Percentiles rank a stretch among this genome's conserved stretches.
Evolutionary conservation across 2,888 invertebrate genomes (phyloP).

Genomic region (Trichopria drosophilae): DNA sequence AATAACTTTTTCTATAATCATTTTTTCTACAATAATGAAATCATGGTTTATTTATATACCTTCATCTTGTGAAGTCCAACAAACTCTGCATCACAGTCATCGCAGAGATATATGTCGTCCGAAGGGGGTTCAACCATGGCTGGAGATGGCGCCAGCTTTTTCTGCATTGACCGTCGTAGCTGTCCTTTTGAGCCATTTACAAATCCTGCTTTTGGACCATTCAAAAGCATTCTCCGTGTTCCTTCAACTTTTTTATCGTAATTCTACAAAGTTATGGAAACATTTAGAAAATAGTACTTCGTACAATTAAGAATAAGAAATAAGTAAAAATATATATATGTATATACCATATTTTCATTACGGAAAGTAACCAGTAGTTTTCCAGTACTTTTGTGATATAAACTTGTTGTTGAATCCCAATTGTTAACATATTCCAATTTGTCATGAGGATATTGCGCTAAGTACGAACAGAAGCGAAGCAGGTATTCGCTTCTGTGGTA

Average conservation of each 20-base stretch:
- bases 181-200: slow-evolving; percentile 43
- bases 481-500: slow-evolving; percentile 74
- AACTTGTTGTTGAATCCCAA: slow-evolving; percentile 73
- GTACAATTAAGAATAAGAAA: neutral
- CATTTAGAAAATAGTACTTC: slow-evolving; percentile 4
- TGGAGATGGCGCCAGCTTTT: slow-evolving; percentile 56
- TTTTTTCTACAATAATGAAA: neutral
- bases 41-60: slow-evolving; percentile 50
- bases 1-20: neutral
- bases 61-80: slow-evolving; percentile 63
- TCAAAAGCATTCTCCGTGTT: slow-evolving; percentile 58
- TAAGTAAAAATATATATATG: neutral
- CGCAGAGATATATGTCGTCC: slow-evolving; percentile 74
- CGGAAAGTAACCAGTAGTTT: slow-evolving; percentile 74
- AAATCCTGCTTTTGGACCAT: slow-evolving; percentile 37
- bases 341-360: slow-evolving; percentile 70
- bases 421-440: slow-evolving; percentile 72
- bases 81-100: slow-evolving; percentile 75
- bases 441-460: slow-evolving; percentile 68
- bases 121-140: slow-evolving; percentile 63
- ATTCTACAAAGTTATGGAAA: slow-evolving; percentile 43
- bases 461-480: slow-evolving; percentile 70
- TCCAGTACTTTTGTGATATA: slow-evolving; percentile 68
- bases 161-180: slow-evolving; percentile 37
- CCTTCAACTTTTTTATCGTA: slow-evolving; percentile 53